phyloP scores from a whole-genome alignment of 2,888 invertebrate species.

The Anodontia alba region DNA sequence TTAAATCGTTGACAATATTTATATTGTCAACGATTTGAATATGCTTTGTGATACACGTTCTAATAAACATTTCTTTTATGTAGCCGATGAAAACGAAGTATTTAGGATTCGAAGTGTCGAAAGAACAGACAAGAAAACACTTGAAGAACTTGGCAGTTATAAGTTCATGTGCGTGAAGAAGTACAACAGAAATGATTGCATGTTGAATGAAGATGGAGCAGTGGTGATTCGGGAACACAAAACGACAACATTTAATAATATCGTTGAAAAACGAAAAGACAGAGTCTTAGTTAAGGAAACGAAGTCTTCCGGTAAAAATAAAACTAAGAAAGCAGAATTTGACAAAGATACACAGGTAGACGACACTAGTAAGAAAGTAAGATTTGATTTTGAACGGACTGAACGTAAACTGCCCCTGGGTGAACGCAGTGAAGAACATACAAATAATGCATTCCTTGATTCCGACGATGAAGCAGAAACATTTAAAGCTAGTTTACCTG shows the following conservation, averaged over 20 bases:
- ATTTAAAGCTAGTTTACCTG: not conserved
- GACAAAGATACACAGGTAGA: conserved; percentile 1
- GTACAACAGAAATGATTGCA: conserved; percentile 9
- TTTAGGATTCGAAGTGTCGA: conserved; percentile 46
- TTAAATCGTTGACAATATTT: too few species aligned
- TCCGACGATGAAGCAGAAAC: not conserved
- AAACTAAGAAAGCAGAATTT: conserved; percentile 14
- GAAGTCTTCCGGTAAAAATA: not conserved
- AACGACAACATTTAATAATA: conserved; percentile 45
- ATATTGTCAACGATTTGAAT: too few species aligned
- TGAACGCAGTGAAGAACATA: not conserved
- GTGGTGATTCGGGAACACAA: conserved; percentile 42
- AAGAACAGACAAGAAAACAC: conserved; percentile 42
- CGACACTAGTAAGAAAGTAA: not conserved
- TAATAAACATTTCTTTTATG: too few species aligned
- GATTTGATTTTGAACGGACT: not conserved
- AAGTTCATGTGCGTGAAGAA: conserved; percentile 64
- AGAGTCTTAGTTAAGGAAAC: conserved; percentile 49
- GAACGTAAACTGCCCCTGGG: not conserved
- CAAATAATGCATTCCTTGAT: not conserved
- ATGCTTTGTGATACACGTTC: too few species aligned
- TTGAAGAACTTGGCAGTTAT: conserved; percentile 47
- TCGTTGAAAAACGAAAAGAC: conserved; percentile 49
- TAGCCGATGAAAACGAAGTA: conserved; percentile 30
- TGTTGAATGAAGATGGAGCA: conserved; percentile 16